Percentiles rank a stretch among this genome's conserved stretches.
These are phyloP conservation scores for Ecliptopera silaceata DNA, from an alignment of 2,888 invertebrate genomes.

Conservation along the genomic window DNA sequence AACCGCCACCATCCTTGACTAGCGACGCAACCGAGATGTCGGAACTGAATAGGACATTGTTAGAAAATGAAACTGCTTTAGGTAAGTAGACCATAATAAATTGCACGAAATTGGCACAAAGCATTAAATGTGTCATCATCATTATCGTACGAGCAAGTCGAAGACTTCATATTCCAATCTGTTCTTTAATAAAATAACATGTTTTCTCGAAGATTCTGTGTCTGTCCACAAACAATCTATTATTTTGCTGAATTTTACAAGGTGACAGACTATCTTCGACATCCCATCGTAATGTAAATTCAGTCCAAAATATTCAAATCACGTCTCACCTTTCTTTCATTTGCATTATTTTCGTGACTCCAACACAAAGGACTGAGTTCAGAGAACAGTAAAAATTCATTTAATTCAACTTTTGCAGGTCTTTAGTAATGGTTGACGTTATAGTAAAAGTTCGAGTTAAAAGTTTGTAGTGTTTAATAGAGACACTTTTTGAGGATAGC, in stretches of 20 bases:
- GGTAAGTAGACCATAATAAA: slow-evolving; percentile 76
- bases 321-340: slow-evolving; percentile 22
- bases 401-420: slow-evolving; percentile 10
- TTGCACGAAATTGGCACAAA: background rate
- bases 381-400: slow-evolving; percentile 19
- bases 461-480: background rate
- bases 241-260: slow-evolving; percentile 12
- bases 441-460: slow-evolving; percentile 8
- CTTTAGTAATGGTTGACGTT: slow-evolving; percentile 10
- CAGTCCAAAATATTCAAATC: slow-evolving; percentile 21
- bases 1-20: slow-evolving; percentile 85
- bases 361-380: slow-evolving; percentile 18
- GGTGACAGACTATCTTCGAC: slow-evolving; percentile 15
- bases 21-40: slow-evolving; percentile 90
- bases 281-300: slow-evolving; percentile 20
- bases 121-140: background rate
- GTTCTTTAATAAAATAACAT: background rate
- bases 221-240: background rate
- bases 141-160: no score
- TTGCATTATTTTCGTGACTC: slow-evolving; percentile 23
- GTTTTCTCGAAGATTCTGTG: background rate
- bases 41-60: slow-evolving; percentile 89
- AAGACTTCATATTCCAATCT: no score
- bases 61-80: slow-evolving; percentile 89
- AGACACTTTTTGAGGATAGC: background rate